Percentiles rank a stretch among this genome's conserved stretches.
phyloP scores from a whole-genome alignment of 2,797 vertebrate genomes.

The Harpagifer antarcticus region DNA sequence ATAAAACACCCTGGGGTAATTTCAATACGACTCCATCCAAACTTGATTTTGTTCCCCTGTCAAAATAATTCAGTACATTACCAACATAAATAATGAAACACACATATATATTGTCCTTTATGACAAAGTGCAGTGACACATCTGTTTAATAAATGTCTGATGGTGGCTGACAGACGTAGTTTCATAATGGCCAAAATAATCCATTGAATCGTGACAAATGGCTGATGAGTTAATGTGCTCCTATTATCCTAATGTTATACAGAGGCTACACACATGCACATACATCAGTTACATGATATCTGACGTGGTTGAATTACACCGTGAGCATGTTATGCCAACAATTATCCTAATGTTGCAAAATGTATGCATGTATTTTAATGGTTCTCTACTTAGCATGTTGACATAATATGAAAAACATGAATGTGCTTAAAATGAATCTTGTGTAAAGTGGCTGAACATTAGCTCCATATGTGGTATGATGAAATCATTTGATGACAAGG shows the following conservation, averaged over 20 bases:
- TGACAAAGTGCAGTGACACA: slow-evolving; percentile 54
- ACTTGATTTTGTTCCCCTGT: slow-evolving; percentile 30
- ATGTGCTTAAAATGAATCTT: slow-evolving; percentile 33
- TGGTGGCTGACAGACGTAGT: slow-evolving; percentile 50
- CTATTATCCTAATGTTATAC: slow-evolving; percentile 47
- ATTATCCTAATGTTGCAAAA: slow-evolving; percentile 29
- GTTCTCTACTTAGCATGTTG: slow-evolving; percentile 10
- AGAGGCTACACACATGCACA: slow-evolving; percentile 17
- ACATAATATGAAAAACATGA: slow-evolving; percentile 21
- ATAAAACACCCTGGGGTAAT: slow-evolving; percentile 24
- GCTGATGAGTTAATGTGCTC: slow-evolving; percentile 48
- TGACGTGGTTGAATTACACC: slow-evolving; percentile 29
- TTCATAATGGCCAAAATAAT: slow-evolving; percentile 62
- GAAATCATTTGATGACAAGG: slow-evolving; percentile 10
- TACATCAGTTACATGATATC: slow-evolving; percentile 27
- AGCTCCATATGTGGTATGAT: too few species aligned
- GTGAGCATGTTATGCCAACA: slow-evolving; percentile 30
- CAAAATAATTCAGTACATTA: slow-evolving; percentile 50
- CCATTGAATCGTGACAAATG: slow-evolving; percentile 62
- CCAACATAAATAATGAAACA: slow-evolving; percentile 42
- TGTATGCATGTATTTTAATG: background rate
- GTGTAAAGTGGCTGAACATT: background rate
- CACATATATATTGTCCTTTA: slow-evolving; percentile 48
- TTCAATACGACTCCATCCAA: slow-evolving; percentile 29
- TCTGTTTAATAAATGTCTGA: slow-evolving; percentile 56